phyloP scores from a whole-genome alignment of 2,888 invertebrate genomes.

The Lasioglossum morio region DNA sequence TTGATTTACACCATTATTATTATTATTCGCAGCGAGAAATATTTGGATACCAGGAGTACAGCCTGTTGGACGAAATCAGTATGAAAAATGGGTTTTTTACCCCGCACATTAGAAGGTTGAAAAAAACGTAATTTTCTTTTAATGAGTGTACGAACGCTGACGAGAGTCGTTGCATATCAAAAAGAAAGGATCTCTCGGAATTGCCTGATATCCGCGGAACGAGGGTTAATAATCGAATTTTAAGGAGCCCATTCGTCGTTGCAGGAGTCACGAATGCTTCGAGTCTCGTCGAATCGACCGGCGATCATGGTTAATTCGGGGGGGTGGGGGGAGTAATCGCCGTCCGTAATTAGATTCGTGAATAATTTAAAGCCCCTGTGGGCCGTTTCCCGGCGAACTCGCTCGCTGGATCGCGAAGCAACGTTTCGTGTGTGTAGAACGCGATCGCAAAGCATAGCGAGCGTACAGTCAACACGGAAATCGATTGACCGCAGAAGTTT shows the following conservation, averaged over 20 bases:
- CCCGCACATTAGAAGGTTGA: neutral
- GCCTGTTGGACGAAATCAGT: neutral
- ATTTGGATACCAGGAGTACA: too few species aligned
- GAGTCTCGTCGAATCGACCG: neutral
- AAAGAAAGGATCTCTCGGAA: neutral
- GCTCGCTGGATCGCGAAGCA: neutral
- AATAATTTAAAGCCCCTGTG: conserved; percentile 21
- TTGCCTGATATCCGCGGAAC: neutral
- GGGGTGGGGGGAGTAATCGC: neutral
- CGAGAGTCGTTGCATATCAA: neutral
- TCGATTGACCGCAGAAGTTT: neutral
- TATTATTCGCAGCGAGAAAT: too few species aligned
- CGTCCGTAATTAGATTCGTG: conserved; percentile 32
- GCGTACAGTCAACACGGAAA: conserved; percentile 1
- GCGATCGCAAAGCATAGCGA: conserved; percentile 9
- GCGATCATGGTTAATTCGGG: neutral
- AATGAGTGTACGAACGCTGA: neutral
- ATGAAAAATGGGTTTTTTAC: neutral
- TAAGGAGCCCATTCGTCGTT: neutral
- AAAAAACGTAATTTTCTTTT: neutral
- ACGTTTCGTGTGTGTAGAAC: neutral
- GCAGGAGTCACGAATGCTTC: neutral
- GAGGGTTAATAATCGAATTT: neutral
- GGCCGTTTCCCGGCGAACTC: neutral
- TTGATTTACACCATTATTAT: too few species aligned